Percentiles rank a stretch among this genome's conserved stretches.
Evolutionary conservation across 2,888 invertebrate genomes (phyloP).

Genomic region (Cryptocephalus primarius): DNA sequence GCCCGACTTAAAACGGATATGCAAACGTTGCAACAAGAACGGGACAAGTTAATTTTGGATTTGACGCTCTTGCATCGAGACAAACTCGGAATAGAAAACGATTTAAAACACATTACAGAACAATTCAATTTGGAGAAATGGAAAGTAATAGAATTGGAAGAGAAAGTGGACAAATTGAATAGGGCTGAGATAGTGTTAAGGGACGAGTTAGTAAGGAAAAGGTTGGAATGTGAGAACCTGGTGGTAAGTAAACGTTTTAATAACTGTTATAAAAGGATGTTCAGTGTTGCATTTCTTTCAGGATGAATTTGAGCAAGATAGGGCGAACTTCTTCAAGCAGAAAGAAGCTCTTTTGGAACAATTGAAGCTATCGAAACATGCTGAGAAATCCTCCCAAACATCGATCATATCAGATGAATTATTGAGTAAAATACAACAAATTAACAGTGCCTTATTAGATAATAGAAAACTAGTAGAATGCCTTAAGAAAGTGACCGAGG

Average conservation of each 20-base stretch:
- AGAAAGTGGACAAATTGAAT: constrained; percentile 17
- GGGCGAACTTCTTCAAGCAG: constrained; percentile 36
- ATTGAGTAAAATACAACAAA: constrained; percentile 32
- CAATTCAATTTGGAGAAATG: constrained; percentile 21
- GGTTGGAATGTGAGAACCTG: constrained; percentile 20
- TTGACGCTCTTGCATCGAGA: constrained; percentile 18
- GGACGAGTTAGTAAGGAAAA: constrained; percentile 18
- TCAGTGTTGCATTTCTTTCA: constrained; percentile 13
- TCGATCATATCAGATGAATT: constrained; percentile 10
- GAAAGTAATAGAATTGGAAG: constrained; percentile 19
- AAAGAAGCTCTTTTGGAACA: constrained; percentile 29
- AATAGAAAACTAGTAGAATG: constrained; percentile 41
- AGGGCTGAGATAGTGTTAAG: constrained; percentile 18
- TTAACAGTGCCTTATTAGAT: constrained; percentile 42
- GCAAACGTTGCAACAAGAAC: constrained; percentile 16
- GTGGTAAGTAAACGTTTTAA: constrained; percentile 19
- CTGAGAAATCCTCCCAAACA: background rate
- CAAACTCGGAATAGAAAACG: constrained; percentile 21
- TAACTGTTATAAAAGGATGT: background rate
- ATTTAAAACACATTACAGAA: constrained; percentile 25
- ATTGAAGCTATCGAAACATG: constrained; percentile 30
- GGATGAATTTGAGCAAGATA: constrained; percentile 42
- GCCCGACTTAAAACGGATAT: constrained; percentile 19
- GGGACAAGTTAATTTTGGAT: constrained; percentile 17
- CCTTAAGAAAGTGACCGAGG: constrained; percentile 34